A percentile compares a stretch with the other conserved stretches of the same genome.
phyloP scores from a whole-genome alignment of 2,888 invertebrate genomes.

The Tetragonisca angustula region DNA sequence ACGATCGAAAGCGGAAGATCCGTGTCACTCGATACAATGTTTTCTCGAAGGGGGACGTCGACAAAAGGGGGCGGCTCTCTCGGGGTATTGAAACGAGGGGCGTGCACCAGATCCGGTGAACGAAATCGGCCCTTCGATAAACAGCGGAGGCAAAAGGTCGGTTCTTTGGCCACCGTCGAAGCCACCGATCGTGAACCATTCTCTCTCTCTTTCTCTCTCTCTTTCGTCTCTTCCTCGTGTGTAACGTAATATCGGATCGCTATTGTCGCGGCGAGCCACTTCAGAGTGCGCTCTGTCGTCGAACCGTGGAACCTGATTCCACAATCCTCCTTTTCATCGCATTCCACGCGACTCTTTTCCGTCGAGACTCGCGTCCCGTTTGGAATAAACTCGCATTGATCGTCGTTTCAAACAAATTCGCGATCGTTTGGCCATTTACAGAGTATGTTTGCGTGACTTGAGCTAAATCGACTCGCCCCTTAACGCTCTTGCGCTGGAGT shows the following conservation, averaged over 20 bases:
- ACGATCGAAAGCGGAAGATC: slow-evolving; percentile 9
- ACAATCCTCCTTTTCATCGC: slow-evolving; percentile 21
- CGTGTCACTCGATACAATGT: slow-evolving; percentile 61
- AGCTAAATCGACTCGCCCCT: no score
- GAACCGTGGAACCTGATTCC: slow-evolving; percentile 48
- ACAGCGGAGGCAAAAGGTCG: slow-evolving; percentile 64
- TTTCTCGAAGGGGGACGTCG: slow-evolving; percentile 49
- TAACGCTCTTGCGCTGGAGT: no score
- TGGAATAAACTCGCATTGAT: no score
- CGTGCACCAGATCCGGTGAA: slow-evolving; percentile 39
- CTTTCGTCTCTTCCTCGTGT: not conserved
- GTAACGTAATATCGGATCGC: slow-evolving; percentile 64
- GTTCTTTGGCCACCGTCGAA: slow-evolving; percentile 60
- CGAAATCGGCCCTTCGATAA: slow-evolving; percentile 55
- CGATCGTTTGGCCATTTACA: no score
- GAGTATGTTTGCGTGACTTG: no score
- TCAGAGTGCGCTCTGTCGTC: slow-evolving; percentile 37
- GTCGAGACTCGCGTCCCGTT: no score
- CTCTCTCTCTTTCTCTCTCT: no score
- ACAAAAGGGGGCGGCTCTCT: slow-evolving; percentile 39
- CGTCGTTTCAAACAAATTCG: no score
- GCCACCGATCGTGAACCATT: slow-evolving; percentile 51
- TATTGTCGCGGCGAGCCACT: slow-evolving; percentile 47
- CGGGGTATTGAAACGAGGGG: slow-evolving; percentile 35
- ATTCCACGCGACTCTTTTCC: not conserved